Percentiles rank a stretch among this genome's conserved stretches.
phyloP scores from a whole-genome alignment of 2,113 vertebrate genomes.

The Sorex araneus region DNA sequence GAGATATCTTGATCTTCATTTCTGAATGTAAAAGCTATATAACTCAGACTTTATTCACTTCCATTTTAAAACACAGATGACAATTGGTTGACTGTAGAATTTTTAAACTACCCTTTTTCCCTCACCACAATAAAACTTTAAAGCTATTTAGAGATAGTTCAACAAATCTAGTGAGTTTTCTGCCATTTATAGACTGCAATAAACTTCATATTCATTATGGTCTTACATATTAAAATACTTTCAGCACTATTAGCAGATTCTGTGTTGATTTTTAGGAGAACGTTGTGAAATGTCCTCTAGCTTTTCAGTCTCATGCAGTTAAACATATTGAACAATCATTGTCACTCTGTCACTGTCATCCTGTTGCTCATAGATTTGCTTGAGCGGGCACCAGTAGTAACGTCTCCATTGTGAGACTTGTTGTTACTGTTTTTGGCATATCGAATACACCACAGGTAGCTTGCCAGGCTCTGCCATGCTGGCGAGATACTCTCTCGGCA shows the following conservation, averaged over 20 bases:
- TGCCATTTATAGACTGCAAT: neutral
- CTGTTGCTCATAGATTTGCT: no score
- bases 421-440: no score
- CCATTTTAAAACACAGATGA: neutral
- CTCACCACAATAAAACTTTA: neutral
- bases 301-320: neutral
- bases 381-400: no score
- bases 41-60: neutral
- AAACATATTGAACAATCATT: neutral
- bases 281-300: constrained; percentile 30
- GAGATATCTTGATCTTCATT: neutral
- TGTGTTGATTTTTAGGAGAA: neutral
- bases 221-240: neutral
- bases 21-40: neutral
- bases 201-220: neutral
- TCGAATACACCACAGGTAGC: no score
- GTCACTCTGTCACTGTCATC: no score
- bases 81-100: neutral
- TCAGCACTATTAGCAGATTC: neutral
- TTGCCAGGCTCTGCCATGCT: no score
- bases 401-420: no score
- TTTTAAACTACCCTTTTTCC: neutral
- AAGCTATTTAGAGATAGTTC: neutral
- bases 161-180: neutral
- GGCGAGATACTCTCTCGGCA: no score